phyloP scores from a whole-genome alignment of 2,113 vertebrate genomes.

The Azemiops feae region DNA sequence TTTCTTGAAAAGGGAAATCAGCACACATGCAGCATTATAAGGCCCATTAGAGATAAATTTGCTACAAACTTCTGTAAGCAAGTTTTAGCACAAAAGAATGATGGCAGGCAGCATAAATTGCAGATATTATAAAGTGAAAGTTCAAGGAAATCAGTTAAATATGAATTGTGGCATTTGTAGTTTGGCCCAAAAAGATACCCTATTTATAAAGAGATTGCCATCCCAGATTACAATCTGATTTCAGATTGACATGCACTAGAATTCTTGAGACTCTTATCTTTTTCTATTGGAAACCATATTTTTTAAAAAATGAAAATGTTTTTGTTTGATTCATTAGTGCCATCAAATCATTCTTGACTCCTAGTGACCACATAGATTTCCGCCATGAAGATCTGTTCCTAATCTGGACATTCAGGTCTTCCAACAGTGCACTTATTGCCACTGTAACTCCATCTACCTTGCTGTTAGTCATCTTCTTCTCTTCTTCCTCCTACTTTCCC shows the following conservation, averaged over 20 bases:
- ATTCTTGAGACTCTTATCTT: not conserved
- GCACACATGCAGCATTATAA: not conserved
- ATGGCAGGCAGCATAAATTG: not conserved
- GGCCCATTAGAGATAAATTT: not conserved
- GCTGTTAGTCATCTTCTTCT: not conserved
- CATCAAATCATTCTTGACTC: not conserved
- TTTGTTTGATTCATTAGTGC: not conserved
- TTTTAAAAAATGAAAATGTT: not conserved
- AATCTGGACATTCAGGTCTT: not conserved
- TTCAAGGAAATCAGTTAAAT: not conserved
- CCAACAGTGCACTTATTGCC: not conserved
- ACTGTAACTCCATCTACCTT: not conserved
- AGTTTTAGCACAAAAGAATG: not conserved
- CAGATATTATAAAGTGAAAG: not conserved
- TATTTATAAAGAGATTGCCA: not conserved
- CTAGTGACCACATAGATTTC: not conserved
- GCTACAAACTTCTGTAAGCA: too few relatives aligned
- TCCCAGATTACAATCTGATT: not conserved
- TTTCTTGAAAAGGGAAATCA: not conserved
- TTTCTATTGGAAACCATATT: not conserved
- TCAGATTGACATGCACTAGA: not conserved
- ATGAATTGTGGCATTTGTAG: not conserved
- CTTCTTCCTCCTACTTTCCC: not conserved
- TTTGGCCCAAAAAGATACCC: not conserved
- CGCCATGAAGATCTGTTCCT: not conserved